phyloP scores from a whole-genome alignment of 2,113 vertebrate species.

The Rhipidura dahli region DNA sequence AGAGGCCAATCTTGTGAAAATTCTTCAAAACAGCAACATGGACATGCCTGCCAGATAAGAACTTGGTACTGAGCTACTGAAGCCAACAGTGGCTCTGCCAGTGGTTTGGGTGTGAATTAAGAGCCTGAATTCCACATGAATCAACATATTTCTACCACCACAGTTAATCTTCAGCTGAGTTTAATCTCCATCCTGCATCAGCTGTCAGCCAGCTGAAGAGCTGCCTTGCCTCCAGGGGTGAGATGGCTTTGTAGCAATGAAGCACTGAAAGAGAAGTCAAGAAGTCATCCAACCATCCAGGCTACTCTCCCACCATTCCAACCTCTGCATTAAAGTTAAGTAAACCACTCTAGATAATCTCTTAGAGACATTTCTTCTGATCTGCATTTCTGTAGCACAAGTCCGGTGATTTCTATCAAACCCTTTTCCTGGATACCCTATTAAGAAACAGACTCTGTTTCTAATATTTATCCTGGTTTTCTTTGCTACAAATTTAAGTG shows the following conservation, averaged over 20 bases:
- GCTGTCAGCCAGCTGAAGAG: slow-evolving; percentile 27
- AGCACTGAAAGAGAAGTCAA: not conserved
- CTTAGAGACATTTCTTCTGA: not conserved
- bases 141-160: not conserved
- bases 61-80: not conserved
- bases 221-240: not conserved
- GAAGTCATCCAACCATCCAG: not conserved
- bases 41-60: not conserved
- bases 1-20: not conserved
- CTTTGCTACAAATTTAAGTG: not conserved
- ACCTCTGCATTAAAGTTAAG: not conserved
- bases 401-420: not conserved
- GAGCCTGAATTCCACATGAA: not conserved
- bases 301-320: not conserved
- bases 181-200: not conserved
- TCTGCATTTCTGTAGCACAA: not conserved
- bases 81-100: not conserved
- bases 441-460: not conserved
- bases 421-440: not conserved
- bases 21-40: not conserved
- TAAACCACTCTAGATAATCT: not conserved
- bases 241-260: not conserved
- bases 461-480: not conserved
- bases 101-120: not conserved
- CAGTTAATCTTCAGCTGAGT: not conserved